Base-by-base conservation (phyloP, 2,888 invertebrate genomes). In the Eilema caniola region DNA sequence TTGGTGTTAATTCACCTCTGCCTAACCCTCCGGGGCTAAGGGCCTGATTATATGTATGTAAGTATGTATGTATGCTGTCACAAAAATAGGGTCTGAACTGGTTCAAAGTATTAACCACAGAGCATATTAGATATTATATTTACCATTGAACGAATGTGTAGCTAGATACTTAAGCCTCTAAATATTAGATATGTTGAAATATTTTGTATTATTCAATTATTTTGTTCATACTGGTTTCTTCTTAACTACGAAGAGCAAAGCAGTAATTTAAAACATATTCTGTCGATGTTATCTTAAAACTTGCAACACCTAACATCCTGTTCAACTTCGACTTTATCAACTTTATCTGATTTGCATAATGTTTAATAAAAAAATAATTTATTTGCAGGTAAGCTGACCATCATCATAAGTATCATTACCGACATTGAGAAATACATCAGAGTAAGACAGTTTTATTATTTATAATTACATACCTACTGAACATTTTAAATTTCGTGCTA, bases 301-400 rank as follows among this genome's bases (percentile, higher is more conserved):
- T 62, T 3, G 33, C 31, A 25, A 28, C 25, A 62, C 20, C n/a
- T 53, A 62, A 57, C 57, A 70, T 70, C 70, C 62, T 66, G 66
- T 70, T 56, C 37, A 25, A 60, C 33, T 37, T 37, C 33, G 33
- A 37, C 33, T 37, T 37, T 37, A 37, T 37, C 33, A 37, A 47
- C 23, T 57, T 24, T 24, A 14, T 71, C 62, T 60, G 4, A 14
- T 67, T 60, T 62, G 7, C 63, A 66, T 71, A 59, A 68, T 63
- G 47, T 67, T 66, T 59, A 59, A 57, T 56, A 56, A 28, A n/a
- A 12, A 20, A 5, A 23, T 41, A 60, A 69, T n/a, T 74, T 71
- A 69, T 67, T 83, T 83, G 37, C 83, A 81, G 83, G 81, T 81
- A 81, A 78, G 83, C 63, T 24, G 66, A 56, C 33, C 59, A 53